Evolutionary conservation across 2,888 invertebrate genomes (phyloP).

Genomic region (Esperia sulphurella): DNA sequence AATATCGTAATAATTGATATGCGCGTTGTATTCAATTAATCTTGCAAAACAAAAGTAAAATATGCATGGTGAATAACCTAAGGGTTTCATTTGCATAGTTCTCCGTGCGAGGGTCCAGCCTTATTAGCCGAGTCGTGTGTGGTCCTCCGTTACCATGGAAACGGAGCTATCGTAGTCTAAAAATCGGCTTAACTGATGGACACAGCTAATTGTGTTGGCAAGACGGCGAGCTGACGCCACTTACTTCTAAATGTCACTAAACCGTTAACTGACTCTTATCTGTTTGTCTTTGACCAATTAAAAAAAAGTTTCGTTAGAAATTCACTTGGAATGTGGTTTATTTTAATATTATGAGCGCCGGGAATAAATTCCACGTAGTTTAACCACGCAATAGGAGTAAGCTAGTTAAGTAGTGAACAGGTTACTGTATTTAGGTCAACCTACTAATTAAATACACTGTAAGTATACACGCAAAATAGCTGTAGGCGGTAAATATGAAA

Average conservation of each 20-base stretch:
- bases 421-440: conserved; percentile 49
- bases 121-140: conserved; percentile 60
- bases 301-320: not conserved
- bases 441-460: conserved; percentile 44
- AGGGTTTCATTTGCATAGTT: conserved; percentile 55
- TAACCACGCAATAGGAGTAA: conserved; percentile 29
- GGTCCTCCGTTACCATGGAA: conserved; percentile 68
- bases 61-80: conserved; percentile 49
- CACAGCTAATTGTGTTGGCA: conserved; percentile 63
- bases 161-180: conserved; percentile 37
- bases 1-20: conserved; percentile 2
- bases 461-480: conserved; percentile 43
- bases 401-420: conserved; percentile 12
- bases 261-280: conserved; percentile 33
- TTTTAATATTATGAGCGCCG: not conserved
- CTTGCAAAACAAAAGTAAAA: conserved; percentile 51
- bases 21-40: conserved; percentile 41
- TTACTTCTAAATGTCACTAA: conserved; percentile 55
- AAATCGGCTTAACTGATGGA: conserved; percentile 58
- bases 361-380: conserved; percentile 5
- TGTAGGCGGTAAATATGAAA: conserved; percentile 18
- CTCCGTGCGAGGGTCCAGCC: conserved; percentile 25
- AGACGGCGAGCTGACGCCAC: conserved; percentile 32
- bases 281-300: not conserved
- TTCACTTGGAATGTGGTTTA: not conserved